Percentiles rank a stretch among this genome's conserved stretches.
Evolutionary conservation across 1,140 invertebrate species (phyloP).

Genomic region (Cylas formicarius): DNA sequence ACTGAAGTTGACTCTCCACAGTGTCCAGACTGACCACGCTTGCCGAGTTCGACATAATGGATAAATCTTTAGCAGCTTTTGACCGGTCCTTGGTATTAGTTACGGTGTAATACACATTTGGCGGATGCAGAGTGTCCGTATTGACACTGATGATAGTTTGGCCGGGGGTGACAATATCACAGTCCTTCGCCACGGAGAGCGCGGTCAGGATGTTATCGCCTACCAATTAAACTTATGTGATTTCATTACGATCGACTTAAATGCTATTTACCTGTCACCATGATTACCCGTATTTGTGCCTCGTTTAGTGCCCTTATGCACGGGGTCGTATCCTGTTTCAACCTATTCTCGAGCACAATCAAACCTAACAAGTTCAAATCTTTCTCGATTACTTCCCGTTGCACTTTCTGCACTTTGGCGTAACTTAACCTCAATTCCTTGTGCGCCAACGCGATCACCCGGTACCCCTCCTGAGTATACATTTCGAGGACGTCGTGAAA

Average conservation of each 20-base stretch:
- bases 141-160: constrained; percentile 60
- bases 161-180: constrained; percentile 73
- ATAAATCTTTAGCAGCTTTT: constrained; percentile 20
- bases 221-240: constrained; percentile 32
- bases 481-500: constrained; percentile 62
- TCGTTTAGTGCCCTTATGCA: constrained; percentile 72
- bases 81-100: constrained; percentile 28
- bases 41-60: constrained; percentile 41
- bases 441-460: constrained; percentile 79
- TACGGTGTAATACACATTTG: constrained; percentile 38
- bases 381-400: constrained; percentile 69
- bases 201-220: constrained; percentile 97
- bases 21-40: constrained; percentile 57
- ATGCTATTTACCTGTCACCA: constrained; percentile 79
- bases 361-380: constrained; percentile 84
- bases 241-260: neutral
- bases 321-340: constrained; percentile 77
- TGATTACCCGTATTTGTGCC: constrained; percentile 86
- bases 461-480: constrained; percentile 82
- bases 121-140: constrained; percentile 26
- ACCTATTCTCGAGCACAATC: constrained; percentile 84
- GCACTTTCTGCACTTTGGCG: constrained; percentile 60
- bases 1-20: constrained; percentile 42
- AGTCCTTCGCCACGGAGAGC: constrained; percentile 91
- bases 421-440: constrained; percentile 55